A percentile compares a stretch with the other conserved stretches of the same genome.
phyloP scores from a whole-genome alignment of 2,888 invertebrate genomes.

The Blastobasis lacticolella region DNA sequence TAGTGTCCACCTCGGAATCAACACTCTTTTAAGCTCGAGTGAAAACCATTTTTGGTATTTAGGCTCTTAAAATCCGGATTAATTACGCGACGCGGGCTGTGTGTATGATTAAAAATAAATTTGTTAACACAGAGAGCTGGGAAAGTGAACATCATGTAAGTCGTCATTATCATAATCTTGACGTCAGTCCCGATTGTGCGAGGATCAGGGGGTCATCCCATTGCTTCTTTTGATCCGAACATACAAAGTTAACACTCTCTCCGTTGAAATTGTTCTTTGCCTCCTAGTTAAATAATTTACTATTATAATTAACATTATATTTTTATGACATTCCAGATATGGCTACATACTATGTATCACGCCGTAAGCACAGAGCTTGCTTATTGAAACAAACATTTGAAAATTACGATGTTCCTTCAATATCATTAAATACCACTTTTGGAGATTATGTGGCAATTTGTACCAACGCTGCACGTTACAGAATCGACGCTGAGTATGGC shows the following conservation, averaged over 20 bases:
- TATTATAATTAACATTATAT: neutral
- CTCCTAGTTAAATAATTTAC: neutral
- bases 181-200: neutral
- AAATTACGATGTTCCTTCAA: slow-evolving; percentile 19
- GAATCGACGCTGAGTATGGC: slow-evolving; percentile 8
- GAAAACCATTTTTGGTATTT: no score
- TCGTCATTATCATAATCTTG: neutral
- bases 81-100: no score
- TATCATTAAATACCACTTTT: slow-evolving; percentile 20
- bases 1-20: no score
- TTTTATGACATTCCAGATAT: slow-evolving; percentile 26
- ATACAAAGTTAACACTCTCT: neutral
- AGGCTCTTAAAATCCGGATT: no score
- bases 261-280: neutral
- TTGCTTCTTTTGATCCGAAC: no score
- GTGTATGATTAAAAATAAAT: no score
- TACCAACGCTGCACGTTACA: slow-evolving; percentile 12
- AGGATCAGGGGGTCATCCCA: no score
- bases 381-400: slow-evolving; percentile 29
- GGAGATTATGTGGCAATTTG: slow-evolving; percentile 30
- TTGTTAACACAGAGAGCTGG: no score
- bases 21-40: no score
- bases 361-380: slow-evolving; percentile 34
- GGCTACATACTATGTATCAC: slow-evolving; percentile 24
- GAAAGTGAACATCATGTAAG: neutral